A percentile compares a stretch with the other conserved stretches of the same genome.
Evolutionary conservation across 2,888 invertebrate genomes (phyloP).

Genomic region (Drosophila sordidula): DNA sequence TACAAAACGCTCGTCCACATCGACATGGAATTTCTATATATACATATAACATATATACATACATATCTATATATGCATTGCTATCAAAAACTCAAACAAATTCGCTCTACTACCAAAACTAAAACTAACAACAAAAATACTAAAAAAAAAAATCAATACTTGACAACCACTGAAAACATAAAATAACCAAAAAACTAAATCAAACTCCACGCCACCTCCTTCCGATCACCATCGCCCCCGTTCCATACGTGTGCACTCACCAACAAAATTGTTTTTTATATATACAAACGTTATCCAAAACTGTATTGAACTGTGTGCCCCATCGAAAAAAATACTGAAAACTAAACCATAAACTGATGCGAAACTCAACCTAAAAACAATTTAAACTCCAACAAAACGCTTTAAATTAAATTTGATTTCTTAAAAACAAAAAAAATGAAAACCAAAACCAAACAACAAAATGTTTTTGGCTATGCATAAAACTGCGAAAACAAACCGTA

Average conservation of each 20-base stretch:
- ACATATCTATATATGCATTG: slow-evolving; percentile 54
- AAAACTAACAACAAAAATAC: slow-evolving; percentile 56
- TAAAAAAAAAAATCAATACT: slow-evolving; percentile 36
- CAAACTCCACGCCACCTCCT: slow-evolving; percentile 49
- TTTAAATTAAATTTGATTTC: slow-evolving; percentile 69
- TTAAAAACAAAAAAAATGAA: slow-evolving; percentile 46
- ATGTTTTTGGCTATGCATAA: slow-evolving; percentile 54
- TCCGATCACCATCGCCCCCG: slow-evolving; percentile 37
- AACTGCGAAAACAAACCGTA: slow-evolving; percentile 71
- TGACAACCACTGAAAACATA: slow-evolving; percentile 28
- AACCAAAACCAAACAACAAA: slow-evolving; percentile 58
- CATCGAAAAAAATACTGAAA: slow-evolving; percentile 29
- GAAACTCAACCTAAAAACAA: slow-evolving; percentile 63
- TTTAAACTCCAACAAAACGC: slow-evolving; percentile 55
- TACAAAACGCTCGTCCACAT: slow-evolving; percentile 80
- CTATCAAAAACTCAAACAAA: slow-evolving; percentile 52
- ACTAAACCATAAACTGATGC: slow-evolving; percentile 47
- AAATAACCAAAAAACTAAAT: slow-evolving; percentile 35
- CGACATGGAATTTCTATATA: slow-evolving; percentile 76
- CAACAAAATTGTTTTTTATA: slow-evolving; percentile 53
- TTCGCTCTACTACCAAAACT: slow-evolving; percentile 46
- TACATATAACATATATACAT: slow-evolving; percentile 53
- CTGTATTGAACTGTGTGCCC: slow-evolving; percentile 62
- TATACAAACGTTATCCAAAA: slow-evolving; percentile 38
- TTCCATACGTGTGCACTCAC: slow-evolving; percentile 58